These are phyloP conservation scores for Drosophila melanosoma DNA, from an alignment of 2,888 invertebrate species.

Conservation along the genomic window DNA sequence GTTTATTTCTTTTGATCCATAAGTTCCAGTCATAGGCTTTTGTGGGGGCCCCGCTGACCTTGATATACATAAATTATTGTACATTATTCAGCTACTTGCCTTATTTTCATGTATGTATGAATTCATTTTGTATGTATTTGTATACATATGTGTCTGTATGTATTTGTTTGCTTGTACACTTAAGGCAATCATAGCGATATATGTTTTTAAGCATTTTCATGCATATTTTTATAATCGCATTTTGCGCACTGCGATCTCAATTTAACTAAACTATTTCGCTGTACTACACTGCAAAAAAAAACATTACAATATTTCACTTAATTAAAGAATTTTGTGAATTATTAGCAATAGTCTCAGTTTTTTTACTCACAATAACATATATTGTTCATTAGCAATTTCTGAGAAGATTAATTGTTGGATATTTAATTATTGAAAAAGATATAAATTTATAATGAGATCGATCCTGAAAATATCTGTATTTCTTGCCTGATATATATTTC, in stretches of 20 bases:
- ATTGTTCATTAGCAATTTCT: neutral
- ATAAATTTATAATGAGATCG: accelerated
- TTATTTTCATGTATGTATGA: conserved; percentile 7
- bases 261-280: conserved; percentile 20
- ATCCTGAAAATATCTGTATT: neutral
- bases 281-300: conserved; percentile 20
- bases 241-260: conserved; percentile 23
- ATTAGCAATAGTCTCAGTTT: neutral
- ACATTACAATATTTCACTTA: neutral
- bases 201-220: conserved; percentile 39
- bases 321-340: neutral
- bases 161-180: neutral
- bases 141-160: conserved; percentile 2
- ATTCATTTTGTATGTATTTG: neutral
- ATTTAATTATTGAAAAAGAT: neutral
- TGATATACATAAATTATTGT: conserved; percentile 74
- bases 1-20: conserved; percentile 58
- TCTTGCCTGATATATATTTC: neutral
- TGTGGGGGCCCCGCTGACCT: conserved; percentile 70
- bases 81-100: conserved; percentile 40
- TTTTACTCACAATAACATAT: neutral
- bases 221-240: conserved; percentile 52
- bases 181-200: conserved; percentile 62
- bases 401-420: neutral
- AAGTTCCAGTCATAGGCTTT: conserved; percentile 69